Evolutionary conservation across 1,140 invertebrate species (phyloP).

Genomic region (Drosophila dunni): DNA sequence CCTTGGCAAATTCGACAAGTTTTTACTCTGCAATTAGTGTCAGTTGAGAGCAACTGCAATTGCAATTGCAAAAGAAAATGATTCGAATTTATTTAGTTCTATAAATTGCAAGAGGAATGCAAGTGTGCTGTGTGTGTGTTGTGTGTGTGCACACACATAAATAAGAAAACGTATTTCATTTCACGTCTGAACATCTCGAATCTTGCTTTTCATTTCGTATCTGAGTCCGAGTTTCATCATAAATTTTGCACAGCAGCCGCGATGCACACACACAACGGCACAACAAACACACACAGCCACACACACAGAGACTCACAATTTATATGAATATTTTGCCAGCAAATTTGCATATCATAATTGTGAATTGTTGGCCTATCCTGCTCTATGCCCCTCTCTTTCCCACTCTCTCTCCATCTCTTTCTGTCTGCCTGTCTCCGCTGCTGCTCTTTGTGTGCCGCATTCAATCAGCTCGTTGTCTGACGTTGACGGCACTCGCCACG

Average conservation of each 20-base stretch:
- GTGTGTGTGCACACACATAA: not conserved
- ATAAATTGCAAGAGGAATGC: not conserved
- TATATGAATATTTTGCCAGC: conserved; percentile 55
- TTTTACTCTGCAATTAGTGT: conserved; percentile 19
- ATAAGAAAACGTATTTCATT: conserved; percentile 8
- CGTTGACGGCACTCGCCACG: conserved; percentile 38
- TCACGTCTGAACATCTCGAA: conserved; percentile 15
- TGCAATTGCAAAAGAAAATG: not conserved
- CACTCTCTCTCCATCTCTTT: not conserved
- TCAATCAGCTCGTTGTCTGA: conserved; percentile 50
- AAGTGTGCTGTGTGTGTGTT: not conserved
- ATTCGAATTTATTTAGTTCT: not conserved
- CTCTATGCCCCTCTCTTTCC: conserved; percentile 2
- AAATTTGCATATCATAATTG: conserved; percentile 64
- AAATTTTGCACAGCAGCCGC: conserved; percentile 26
- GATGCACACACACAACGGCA: conserved; percentile 2
- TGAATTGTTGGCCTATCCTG: conserved; percentile 44
- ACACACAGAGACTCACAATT: conserved; percentile 12
- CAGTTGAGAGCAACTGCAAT: conserved; percentile 2
- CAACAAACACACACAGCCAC: no score
- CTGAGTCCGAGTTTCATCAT: not conserved
- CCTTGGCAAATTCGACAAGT: conserved; percentile 13
- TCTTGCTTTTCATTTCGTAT: not conserved
- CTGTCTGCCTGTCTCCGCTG: not conserved
- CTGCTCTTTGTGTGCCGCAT: conserved; percentile 35